Base-by-base conservation (phyloP, 2,888 invertebrate genomes). In the Gandaritis pyraliata region DNA sequence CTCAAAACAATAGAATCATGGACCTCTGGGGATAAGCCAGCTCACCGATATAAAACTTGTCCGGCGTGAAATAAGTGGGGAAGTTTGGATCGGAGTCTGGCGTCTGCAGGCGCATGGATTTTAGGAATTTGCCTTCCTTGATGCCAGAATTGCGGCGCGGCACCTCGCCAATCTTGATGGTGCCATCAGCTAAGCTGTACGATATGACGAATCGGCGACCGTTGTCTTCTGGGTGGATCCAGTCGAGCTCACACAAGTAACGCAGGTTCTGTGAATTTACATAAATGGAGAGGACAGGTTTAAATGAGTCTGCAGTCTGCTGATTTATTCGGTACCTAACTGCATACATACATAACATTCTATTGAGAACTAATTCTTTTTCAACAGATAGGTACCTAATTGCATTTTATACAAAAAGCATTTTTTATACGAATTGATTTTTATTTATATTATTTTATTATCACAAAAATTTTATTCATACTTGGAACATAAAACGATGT, bases 11-110 rank as follows among this genome's bases (percentile, higher is more conserved):
- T n/a, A n/a, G n/a, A n/a, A n/a, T n/a, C n/a, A n/a, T n/a, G n/a
- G n/a, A n/a, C n/a, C n/a, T n/a, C n/a, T n/a, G n/a, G n/a, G n/a
- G n/a, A n/a, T n/a, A n/a, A n/a, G n/a, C n/a, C n/a, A n/a, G n/a
- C 83, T 82, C 69, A 94, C 97, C 97, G 65, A 97, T 95, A 78
- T 93, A 95, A 79, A 98, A 96, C 86, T 96, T 96, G 36, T 94
- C 94, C 0, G 97, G 96, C 0, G 95, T 95, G 75, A 95, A 97
- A 81, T 95, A 97, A 2, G 93, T 93, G 0, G 96, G 96, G 75
- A 95, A 94, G 73, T 96, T 94, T 1, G 94, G 94, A 69, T 94
- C 93, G 0, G 94, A 93, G 0, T 94, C 94, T 0, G 96, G 96
- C 67, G 96, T 96, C 13, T 94, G 93, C 30, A 97, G 78, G 15